phyloP scores from a whole-genome alignment of 2,888 invertebrate species.

The Elysia crispata region DNA sequence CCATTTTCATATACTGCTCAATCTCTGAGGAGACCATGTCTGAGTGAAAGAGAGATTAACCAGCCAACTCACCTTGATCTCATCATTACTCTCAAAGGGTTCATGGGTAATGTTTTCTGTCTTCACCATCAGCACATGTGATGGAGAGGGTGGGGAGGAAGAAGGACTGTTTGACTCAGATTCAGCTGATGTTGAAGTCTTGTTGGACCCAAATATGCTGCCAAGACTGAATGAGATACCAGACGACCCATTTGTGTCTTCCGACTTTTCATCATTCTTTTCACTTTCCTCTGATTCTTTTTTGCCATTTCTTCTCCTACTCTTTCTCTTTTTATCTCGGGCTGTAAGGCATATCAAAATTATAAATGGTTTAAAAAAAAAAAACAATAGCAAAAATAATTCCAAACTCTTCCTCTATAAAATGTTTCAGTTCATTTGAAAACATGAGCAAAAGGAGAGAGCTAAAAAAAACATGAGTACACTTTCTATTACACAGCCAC shows the following conservation, averaged over 20 bases:
- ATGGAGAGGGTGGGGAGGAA: not conserved
- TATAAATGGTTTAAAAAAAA: no score
- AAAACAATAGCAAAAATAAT: no score
- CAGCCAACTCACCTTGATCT: constrained; percentile 85
- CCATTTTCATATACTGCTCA: no score
- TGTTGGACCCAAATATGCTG: constrained; percentile 33
- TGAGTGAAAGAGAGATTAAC: no score
- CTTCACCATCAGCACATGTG: constrained; percentile 88
- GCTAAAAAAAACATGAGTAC: no score
- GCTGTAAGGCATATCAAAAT: not conserved
- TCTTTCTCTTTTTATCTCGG: constrained; percentile 41
- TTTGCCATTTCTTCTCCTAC: constrained; percentile 50
- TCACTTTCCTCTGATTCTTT: constrained; percentile 35
- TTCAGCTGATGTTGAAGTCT: not conserved
- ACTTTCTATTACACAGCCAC: no score
- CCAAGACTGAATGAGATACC: constrained; percentile 12
- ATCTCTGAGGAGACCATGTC: no score
- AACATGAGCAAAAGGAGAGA: no score
- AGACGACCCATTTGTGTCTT: not conserved
- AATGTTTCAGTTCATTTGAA: no score
- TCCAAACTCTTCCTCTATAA: no score
- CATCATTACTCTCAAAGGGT: constrained; percentile 92
- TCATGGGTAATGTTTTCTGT: constrained; percentile 94
- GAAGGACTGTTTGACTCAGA: not conserved
- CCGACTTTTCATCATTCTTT: constrained; percentile 19